phyloP scores from a whole-genome alignment of 2,113 vertebrate genomes.

The Sitta europaea region DNA sequence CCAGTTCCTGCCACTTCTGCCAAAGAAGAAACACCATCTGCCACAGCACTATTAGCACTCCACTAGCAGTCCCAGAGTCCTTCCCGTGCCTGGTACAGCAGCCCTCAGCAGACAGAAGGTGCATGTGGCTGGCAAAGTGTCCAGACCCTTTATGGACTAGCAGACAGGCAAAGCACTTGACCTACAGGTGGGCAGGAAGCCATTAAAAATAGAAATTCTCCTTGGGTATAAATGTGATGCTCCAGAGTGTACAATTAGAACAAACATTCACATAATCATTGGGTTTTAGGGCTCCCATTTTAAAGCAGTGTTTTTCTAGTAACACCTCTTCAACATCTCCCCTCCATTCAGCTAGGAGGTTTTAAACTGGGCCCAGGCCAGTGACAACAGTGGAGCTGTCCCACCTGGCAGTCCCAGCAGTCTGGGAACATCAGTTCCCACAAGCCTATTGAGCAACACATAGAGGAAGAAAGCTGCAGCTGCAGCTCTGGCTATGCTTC shows the following conservation, averaged over 20 bases:
- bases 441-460: not conserved
- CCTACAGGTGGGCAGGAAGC: not conserved
- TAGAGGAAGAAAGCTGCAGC: not conserved
- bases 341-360: not conserved
- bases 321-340: conserved; percentile 9
- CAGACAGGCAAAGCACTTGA: not conserved
- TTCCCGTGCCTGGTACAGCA: not conserved
- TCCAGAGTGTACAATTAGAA: not conserved
- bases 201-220: not conserved
- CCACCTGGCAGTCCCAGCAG: not conserved
- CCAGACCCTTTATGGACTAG: not conserved
- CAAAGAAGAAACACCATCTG: not conserved
- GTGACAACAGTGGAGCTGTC: not conserved
- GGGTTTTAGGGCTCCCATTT: not conserved
- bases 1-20: not conserved
- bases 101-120: not conserved
- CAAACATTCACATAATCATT: not conserved
- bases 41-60: not conserved
- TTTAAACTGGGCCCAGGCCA: conserved; percentile 34
- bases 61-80: not conserved
- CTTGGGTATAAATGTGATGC: not conserved
- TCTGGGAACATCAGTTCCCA: conserved; percentile 15
- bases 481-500: conserved; percentile 50
- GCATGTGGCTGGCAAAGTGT: not conserved
- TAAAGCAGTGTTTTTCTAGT: not conserved